Evolutionary conservation across 2,888 invertebrate genomes (phyloP).

Genomic region (Hermaeophaga mercurialis): DNA sequence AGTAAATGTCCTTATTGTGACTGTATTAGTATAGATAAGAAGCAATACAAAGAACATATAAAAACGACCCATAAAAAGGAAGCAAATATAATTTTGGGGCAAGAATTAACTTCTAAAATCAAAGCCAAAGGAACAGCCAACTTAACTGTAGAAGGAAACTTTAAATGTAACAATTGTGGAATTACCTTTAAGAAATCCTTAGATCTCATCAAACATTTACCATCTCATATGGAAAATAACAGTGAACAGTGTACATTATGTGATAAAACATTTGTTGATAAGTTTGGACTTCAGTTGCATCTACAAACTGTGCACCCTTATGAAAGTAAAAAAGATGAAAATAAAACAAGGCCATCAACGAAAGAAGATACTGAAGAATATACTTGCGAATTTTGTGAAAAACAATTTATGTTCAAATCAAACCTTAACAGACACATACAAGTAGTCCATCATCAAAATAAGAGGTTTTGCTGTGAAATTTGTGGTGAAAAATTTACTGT

Average conservation of each 20-base stretch:
- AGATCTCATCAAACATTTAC: neutral
- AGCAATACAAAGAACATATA: slow-evolving; percentile 12
- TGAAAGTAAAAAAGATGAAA: neutral
- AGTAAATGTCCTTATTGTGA: slow-evolving; percentile 19
- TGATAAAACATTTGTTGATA: slow-evolving; percentile 23
- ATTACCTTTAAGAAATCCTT: slow-evolving; percentile 28
- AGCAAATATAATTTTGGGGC: too few species aligned
- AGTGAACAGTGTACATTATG: slow-evolving; percentile 26
- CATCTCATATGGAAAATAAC: neutral
- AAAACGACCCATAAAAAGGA: slow-evolving; percentile 7
- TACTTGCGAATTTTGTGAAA: slow-evolving; percentile 29
- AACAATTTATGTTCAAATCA: slow-evolving; percentile 25
- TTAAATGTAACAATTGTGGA: slow-evolving; percentile 33
- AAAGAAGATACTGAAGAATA: slow-evolving; percentile 4
- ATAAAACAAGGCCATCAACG: neutral
- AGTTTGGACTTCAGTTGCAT: neutral
- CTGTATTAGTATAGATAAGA: slow-evolving; percentile 19
- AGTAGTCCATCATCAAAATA: slow-evolving; percentile 31
- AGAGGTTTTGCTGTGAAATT: slow-evolving; percentile 32
- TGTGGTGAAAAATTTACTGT: slow-evolving; percentile 37
- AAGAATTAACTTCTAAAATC: too few species aligned
- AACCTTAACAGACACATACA: slow-evolving; percentile 26
- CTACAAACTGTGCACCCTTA: neutral
- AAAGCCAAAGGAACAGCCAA: neutral
- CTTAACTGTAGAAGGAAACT: slow-evolving; percentile 8